Conservation (phyloP, 2,888 invertebrate species). For the Leucoma salicis region DNA sequence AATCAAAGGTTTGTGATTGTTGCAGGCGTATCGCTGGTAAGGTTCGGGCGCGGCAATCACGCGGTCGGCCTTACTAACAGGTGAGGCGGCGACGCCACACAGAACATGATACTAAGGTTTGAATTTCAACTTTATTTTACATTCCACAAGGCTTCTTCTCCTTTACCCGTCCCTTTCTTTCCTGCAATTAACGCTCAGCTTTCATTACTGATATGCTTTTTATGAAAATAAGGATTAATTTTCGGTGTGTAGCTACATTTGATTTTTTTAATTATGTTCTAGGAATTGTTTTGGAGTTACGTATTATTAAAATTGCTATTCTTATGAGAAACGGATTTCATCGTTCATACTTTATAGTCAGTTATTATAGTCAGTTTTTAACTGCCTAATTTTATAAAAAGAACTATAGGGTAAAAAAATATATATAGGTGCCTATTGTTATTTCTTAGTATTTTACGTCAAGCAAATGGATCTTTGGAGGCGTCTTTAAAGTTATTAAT, state of each 20-base stretch:
- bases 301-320: constrained; percentile 26
- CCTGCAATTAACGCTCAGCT: constrained; percentile 42
- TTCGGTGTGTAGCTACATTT: constrained; percentile 36
- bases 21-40: constrained; percentile 69
- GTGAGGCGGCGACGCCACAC: constrained; percentile 79
- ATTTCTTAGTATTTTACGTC: no score
- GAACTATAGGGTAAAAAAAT: no score
- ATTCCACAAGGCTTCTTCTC: constrained; percentile 23
- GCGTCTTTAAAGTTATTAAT: no score
- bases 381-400: no score
- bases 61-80: constrained; percentile 80
- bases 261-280: constrained; percentile 37
- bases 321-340: constrained; percentile 7
- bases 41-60: constrained; percentile 71
- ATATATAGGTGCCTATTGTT: no score
- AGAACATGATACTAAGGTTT: constrained; percentile 82
- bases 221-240: constrained; percentile 42
- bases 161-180: constrained; percentile 18
- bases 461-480: no score
- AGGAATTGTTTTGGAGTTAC: constrained; percentile 29
- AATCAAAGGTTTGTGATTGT: constrained; percentile 39
- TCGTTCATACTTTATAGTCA: neutral
- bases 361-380: no score
- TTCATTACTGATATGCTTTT: constrained; percentile 42
- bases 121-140: constrained; percentile 65